Evolutionary conservation across 2,113 vertebrate species (phyloP), one percentile per base, ranked within the genome.

Genomic region (Xenopus laevis): DNA sequence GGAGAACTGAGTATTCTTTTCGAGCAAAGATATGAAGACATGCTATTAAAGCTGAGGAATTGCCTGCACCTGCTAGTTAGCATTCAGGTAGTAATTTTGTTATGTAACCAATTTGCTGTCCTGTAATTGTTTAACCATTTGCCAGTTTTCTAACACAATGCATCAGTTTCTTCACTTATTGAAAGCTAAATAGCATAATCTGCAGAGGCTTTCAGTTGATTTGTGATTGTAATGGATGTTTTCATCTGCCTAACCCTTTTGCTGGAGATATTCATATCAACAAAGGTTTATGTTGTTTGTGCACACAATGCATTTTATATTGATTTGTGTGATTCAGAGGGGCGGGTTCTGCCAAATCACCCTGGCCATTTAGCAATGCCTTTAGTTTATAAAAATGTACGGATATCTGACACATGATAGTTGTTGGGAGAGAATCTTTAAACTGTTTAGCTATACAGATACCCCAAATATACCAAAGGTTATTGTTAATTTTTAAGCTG

Each of bases 61-160:
- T 57, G 63, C 55, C 62, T 13, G 53, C 71, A 73, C 62, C 63
- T 73, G 71, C 71, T 73, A 66, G 71, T 73, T 66, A 66, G 63
- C 63, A 73, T 73, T 63, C 63, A 47, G 45, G 63, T 20, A n/a
- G 63, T 66, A 66, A 65, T 72, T 72, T 65, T 61, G 44, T 72
- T 72, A 65, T 72, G 63, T 72, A 73, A 73, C 71, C 63, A 73
- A 73, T 73, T 73, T 73, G 53, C 71, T 66, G 33, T 73, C 58
- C 71, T 30, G 63, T 73, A 73, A 73, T 73, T 73, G 71, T 73
- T 73, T 73, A 73, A 73, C 71, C 71, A 59, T 73, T 73, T 73
- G 65, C 62, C 63, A 23, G 63, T 63, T 66, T 59, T 58, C 16
- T 17, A 66, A 66, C 52, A 73, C 71, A 73, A 66, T 66, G 63